These are phyloP conservation scores for Pimpla rufipes DNA, from an alignment of 2,888 invertebrate genomes.

Conservation along the genomic window DNA sequence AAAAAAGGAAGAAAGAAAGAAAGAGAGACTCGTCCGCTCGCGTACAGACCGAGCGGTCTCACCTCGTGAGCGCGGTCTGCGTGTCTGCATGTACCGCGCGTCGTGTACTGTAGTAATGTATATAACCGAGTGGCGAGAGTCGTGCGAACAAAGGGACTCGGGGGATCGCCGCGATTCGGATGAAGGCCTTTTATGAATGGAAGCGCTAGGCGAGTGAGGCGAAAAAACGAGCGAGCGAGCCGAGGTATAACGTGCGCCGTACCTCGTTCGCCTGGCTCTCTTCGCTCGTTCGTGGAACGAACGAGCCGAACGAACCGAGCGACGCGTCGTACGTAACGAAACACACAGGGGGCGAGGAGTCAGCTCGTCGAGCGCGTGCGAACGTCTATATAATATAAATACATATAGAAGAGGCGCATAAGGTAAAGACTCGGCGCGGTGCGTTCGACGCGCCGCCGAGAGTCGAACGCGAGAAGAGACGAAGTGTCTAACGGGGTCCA, in stretches of 20 bases:
- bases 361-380: constrained; percentile 71
- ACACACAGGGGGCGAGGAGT: constrained; percentile 59
- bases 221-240: constrained; percentile 57
- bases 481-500: constrained; percentile 57
- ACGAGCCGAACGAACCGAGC: constrained; percentile 37
- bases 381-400: constrained; percentile 62
- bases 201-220: constrained; percentile 69
- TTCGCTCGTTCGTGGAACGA: constrained; percentile 43
- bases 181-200: constrained; percentile 74
- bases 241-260: constrained; percentile 2
- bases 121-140: constrained; percentile 49
- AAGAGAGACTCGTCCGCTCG: constrained; percentile 36
- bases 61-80: constrained; percentile 57
- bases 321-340: constrained; percentile 49
- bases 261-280: constrained; percentile 35
- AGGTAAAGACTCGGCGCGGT: constrained; percentile 36
- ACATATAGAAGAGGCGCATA: constrained; percentile 39
- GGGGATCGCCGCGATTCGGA: constrained; percentile 69
- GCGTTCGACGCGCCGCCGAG: constrained; percentile 13
- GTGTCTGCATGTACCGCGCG: constrained; percentile 16
- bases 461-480: constrained; percentile 26
- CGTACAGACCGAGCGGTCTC: constrained; percentile 37
- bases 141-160: constrained; percentile 71
- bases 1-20: not conserved
- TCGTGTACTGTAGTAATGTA: constrained; percentile 20